Conservation (phyloP, 2,113 vertebrate species). For the Solea senegalensis region DNA sequence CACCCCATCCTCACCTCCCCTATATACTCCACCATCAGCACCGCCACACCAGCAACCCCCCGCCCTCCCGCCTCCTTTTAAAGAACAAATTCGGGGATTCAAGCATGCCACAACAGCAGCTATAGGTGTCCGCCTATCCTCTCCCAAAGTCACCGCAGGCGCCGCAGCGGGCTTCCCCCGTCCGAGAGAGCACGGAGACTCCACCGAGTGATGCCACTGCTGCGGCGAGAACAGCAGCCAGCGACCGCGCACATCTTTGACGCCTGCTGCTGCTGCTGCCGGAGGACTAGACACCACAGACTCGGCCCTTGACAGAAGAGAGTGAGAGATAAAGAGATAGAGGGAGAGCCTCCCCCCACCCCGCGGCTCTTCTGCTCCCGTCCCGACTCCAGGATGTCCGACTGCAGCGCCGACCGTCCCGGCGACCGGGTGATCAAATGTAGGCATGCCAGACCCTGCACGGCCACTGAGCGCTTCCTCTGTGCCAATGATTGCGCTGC, state of each 20-base stretch:
- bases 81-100: slow-evolving; percentile 36
- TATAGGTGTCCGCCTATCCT: slow-evolving; percentile 54
- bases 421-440: slow-evolving; percentile 82
- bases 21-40: slow-evolving; percentile 5
- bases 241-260: slow-evolving; percentile 55
- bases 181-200: slow-evolving; percentile 67
- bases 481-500: slow-evolving; percentile 38
- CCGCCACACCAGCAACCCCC: background rate
- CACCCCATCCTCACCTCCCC: slow-evolving; percentile 3
- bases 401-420: slow-evolving; percentile 79
- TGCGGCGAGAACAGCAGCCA: slow-evolving; percentile 62
- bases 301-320: slow-evolving; percentile 72
- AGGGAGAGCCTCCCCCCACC: background rate
- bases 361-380: slow-evolving; percentile 57
- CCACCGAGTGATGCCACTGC: slow-evolving; percentile 80
- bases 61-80: background rate
- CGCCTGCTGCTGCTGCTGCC: slow-evolving; percentile 23
- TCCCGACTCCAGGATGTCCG: slow-evolving; percentile 82
- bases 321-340: slow-evolving; percentile 6
- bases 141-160: slow-evolving; percentile 62
- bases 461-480: slow-evolving; percentile 51
- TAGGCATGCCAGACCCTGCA: slow-evolving; percentile 75
- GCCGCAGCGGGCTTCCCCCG: slow-evolving; percentile 72
- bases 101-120: slow-evolving; percentile 68
- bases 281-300: slow-evolving; percentile 57